Evolutionary conservation across 2,888 invertebrate species (phyloP), one percentile per base, ranked within the genome.

Genomic region (Coelinius sp.): DNA sequence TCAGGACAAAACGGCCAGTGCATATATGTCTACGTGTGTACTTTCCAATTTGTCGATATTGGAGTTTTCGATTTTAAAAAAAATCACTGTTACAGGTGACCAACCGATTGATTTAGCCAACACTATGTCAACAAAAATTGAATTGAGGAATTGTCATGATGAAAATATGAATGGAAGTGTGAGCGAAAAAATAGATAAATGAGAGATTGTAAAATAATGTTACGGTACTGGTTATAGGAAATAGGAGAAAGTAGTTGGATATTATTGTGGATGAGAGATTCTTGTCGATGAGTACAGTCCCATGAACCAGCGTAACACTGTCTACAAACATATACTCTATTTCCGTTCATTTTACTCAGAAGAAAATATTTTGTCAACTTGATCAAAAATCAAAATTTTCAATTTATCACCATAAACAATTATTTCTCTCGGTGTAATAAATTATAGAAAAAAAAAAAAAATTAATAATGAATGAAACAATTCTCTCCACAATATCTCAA

Each of bases 31-130:
- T 25, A 59, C 38, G 64, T 64, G 63, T 64, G 38, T 44, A 70
- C 70, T 70, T 70, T 70, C 70, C 20, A 72, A 72, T 72, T 68
- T 68, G 44, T 53, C 68, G 41, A n/a, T 22, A 46, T 41, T 68
- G 68, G 64, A 72, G 38, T 72, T 52, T 24, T 64, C 35, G 14
- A n/a, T n/a, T 6, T 22, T 17, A 31, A 59, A 56, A 59, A 20
- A 41, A 44, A 24, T 44, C 7, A 24, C 20, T 68, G 14, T 49
- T 8, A n/a, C 41, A 41, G n/a, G 12, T 41, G 41, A 41, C 6
- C 41, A 12, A 12, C 41, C 12, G 6, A 41, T 41, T 12, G n/a
- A n/a, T n/a, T 6, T 35, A 1, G n/a, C 4, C 12, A 5, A 41
- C 12, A 12, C n/a, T 38, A 10, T 10, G 10, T 35, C 10, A 6